A percentile compares a stretch with the other conserved stretches of the same genome.
Conservation (phyloP, 2,113 vertebrate genomes). For the Poicephalus gulielmi region DNA sequence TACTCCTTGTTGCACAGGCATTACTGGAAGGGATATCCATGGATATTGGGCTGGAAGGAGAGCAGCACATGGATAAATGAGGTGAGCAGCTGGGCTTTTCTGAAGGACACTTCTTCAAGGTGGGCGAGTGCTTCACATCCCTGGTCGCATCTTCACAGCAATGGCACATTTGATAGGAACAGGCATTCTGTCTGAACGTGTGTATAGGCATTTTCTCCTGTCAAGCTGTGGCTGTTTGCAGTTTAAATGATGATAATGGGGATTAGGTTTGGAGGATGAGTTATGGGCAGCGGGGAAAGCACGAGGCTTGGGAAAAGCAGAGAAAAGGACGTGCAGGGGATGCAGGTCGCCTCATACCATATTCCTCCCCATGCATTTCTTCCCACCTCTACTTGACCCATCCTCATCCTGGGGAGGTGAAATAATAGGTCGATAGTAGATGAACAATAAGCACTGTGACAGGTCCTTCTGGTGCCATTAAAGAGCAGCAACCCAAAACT, state of each 20-base stretch:
- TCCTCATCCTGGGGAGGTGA: not conserved
- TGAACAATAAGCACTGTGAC: not conserved
- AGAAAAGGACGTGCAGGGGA: not conserved
- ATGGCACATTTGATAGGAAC: not conserved
- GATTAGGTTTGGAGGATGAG: not conserved
- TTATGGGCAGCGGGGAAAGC: not conserved
- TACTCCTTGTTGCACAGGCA: not conserved
- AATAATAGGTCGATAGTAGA: not conserved
- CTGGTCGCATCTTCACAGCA: not conserved
- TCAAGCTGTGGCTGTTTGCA: not conserved
- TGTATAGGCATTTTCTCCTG: not conserved
- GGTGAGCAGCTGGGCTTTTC: not conserved
- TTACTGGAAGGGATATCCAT: not conserved
- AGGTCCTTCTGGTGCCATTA: rapidly evolving
- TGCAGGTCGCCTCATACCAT: rapidly evolving
- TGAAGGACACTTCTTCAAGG: not conserved
- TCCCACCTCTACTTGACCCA: not conserved
- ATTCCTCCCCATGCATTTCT: rapidly evolving
- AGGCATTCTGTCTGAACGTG: not conserved
- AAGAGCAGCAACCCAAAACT: not conserved
- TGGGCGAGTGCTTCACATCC: not conserved
- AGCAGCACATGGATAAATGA: not conserved
- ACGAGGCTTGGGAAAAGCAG: not conserved
- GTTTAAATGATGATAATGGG: not conserved
- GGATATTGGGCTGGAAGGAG: not conserved